Base-by-base conservation (phyloP, 2,113 vertebrate species). In the Hypomesus transpacificus region DNA sequence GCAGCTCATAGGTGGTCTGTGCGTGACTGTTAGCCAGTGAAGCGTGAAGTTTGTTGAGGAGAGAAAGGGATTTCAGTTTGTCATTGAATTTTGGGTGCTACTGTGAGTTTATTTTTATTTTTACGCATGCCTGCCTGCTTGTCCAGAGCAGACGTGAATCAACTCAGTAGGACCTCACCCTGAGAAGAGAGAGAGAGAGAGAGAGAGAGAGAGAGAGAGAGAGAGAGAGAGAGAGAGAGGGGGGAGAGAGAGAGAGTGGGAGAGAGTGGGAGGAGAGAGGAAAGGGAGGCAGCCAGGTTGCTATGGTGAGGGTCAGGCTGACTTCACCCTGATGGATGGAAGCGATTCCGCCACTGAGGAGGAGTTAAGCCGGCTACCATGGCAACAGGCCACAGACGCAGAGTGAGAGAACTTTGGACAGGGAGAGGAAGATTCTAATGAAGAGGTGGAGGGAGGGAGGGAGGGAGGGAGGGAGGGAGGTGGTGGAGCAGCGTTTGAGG, bases 241-340 rank as follows among this genome's bases (percentile, higher is more conserved):
- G 64, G 22, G 18, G 69, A 70, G 22, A 66, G 56, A 76, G 76
- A 67, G 77, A 78, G 86, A 83, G 80, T 80, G 87, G 82, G 85
- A 87, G 82, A 46, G 53, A 60, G 57, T 21, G 84, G 39, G 39
- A 46, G 39, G 69, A 70, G 34, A 66, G 56, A 76, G 77, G 65
- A 76, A 80, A 82, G 86, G 82, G 85, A 87, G 82, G 31, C 22
- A 60, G 57, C 21, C 81, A 81, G 85, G 90, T 91, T 91, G 87
- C 88, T 76, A 91, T 91, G 88, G 90, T 86, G 86, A 90, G 87
- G 90, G 87, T 89, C 86, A 89, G 86, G 76, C 78, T 78, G 82
- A 83, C 85, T 89, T 85, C 78, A 74, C 75, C 82, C 80, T 83
- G 87, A 87, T 87, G 84, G 84, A 90, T 91, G 21, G 82, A 71